phyloP scores from a whole-genome alignment of 2,888 invertebrate species.

The Limnephilus auricula region DNA sequence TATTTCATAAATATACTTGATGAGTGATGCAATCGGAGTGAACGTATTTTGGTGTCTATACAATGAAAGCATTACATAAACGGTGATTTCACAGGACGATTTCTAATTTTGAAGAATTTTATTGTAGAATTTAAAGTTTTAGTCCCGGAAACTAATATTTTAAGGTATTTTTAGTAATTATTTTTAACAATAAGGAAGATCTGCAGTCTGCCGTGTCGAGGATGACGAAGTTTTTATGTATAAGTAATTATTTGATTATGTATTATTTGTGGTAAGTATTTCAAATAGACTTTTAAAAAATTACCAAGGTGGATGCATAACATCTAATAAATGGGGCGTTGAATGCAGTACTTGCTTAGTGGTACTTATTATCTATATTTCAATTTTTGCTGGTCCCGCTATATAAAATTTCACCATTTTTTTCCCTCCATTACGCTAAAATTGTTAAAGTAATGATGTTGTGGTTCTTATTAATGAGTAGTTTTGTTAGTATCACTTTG shows the following conservation, averaged over 20 bases:
- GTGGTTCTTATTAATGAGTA: background rate
- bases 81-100: background rate
- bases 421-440: background rate
- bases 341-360: background rate
- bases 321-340: background rate
- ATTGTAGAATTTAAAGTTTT: too few relatives aligned
- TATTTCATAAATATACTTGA: background rate
- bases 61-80: background rate
- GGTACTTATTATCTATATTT: background rate
- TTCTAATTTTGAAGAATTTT: background rate
- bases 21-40: background rate
- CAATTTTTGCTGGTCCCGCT: background rate
- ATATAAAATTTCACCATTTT: background rate
- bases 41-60: background rate
- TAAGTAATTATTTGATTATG: too few relatives aligned
- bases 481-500: background rate
- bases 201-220: too few relatives aligned
- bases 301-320: background rate
- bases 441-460: background rate
- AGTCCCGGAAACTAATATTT: too few relatives aligned
- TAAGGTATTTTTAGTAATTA: too few relatives aligned
- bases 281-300: too few relatives aligned
- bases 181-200: too few relatives aligned
- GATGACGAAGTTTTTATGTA: too few relatives aligned
- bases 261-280: too few relatives aligned